Evolutionary conservation across 2,113 vertebrate genomes (phyloP), one percentile per base, ranked within the genome.

Genomic region (Haplochromis vanheusdeni): DNA sequence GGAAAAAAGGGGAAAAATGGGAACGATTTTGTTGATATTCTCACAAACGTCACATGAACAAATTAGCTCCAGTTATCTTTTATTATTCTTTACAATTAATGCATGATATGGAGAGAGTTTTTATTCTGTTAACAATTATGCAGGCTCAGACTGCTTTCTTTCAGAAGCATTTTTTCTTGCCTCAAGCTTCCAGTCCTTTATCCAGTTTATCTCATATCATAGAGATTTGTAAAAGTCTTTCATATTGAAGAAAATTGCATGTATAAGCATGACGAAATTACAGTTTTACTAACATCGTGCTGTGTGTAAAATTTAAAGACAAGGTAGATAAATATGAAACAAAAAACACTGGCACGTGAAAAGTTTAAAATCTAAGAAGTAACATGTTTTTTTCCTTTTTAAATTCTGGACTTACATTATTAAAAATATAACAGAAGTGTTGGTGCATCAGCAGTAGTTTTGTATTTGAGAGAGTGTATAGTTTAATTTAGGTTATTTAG

Each of bases 181-280:
- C 23, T 73, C 31, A 6, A 58, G 58, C 40, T 33, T 47, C 52
- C 45, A 73, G 40, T 42, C 11, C 40, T 65, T 80, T 54, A 77
- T 31, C 10, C 37, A 56, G 3, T 42, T 31, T 33, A 54, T 56
- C 40, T 79, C 81, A 19, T 84, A 40, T 55, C 40, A 26, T 11
- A 89, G 37, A 19, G 51, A 87, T 65, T 82, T 85, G 58, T 73
- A 55, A 23, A 55, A 5, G 55, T 21, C 77, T 73, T 73, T 73
- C 40, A 45, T 10, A 42, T 70, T 3, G 37, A 23, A 70, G 37
- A 70, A 70, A 42, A 70, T 42, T 2, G 37, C n/a, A 40, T 70
- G 35, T 42, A 40, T 42, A 70, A 42, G n/a, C 2, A 23, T 70
- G 0, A 42, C 2, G 0, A 42, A 70, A 4, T 70, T 70, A 68